phyloP scores from a whole-genome alignment of 2,797 vertebrate species.

The Lycodopsis pacificus region DNA sequence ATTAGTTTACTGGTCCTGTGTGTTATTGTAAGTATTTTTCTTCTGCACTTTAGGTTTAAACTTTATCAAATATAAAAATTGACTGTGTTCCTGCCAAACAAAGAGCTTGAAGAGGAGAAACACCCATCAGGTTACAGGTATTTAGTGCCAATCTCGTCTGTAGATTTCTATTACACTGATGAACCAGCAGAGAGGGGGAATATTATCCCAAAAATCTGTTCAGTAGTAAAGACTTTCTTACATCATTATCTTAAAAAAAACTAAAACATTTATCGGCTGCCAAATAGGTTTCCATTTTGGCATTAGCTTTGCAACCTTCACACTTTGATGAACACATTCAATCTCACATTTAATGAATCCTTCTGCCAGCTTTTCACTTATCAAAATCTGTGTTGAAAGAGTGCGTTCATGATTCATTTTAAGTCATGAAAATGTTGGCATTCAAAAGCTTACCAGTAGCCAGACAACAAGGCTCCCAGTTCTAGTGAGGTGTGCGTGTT shows the following conservation, averaged over 20 bases:
- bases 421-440: background rate
- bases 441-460: slow-evolving; percentile 32
- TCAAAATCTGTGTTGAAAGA: background rate
- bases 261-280: background rate
- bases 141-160: background rate
- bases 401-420: background rate
- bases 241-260: background rate
- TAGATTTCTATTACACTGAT: slow-evolving; percentile 18
- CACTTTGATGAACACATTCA: background rate
- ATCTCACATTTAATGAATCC: slow-evolving; percentile 16
- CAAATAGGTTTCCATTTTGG: background rate
- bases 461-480: slow-evolving; percentile 23
- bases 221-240: background rate
- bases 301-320: slow-evolving; percentile 10
- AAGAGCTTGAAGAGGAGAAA: background rate
- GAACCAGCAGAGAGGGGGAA: slow-evolving; percentile 31
- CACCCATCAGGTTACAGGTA: background rate
- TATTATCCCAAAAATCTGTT: background rate
- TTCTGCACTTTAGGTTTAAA: slow-evolving; percentile 1
- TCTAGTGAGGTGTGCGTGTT: slow-evolving; percentile 39
- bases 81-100: background rate
- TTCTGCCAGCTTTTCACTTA: background rate
- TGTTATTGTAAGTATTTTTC: background rate
- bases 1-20: slow-evolving; percentile 12
- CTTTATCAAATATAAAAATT: background rate